A percentile compares a stretch with the other conserved stretches of the same genome.
phyloP scores from a whole-genome alignment of 1,140 invertebrate species.

The Aphaenogaster ashmeadi region DNA sequence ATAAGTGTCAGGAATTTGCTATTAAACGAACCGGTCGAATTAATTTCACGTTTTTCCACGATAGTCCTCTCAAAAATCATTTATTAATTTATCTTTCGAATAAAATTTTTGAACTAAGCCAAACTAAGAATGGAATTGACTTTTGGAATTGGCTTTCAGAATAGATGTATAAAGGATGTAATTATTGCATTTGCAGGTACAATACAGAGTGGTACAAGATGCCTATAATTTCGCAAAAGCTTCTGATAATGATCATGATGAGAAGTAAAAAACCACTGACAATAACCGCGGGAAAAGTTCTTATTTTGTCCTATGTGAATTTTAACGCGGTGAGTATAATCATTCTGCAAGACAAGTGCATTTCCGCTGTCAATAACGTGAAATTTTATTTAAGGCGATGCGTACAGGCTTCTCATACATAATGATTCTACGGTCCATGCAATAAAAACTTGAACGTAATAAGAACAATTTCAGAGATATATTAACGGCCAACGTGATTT shows the following conservation, averaged over 20 bases:
- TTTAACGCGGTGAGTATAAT: slow-evolving; percentile 8
- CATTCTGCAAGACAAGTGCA: neutral
- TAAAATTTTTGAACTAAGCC: neutral
- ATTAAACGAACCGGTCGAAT: neutral
- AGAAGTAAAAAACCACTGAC: slow-evolving; percentile 17
- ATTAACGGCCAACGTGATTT: neutral
- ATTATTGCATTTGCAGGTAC: neutral
- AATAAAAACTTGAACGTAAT: slow-evolving; percentile 3
- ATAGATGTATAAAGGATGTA: neutral
- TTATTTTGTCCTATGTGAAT: neutral
- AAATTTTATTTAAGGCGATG: slow-evolving; percentile 43
- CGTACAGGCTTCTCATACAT: slow-evolving; percentile 66
- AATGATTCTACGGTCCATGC: slow-evolving; percentile 70
- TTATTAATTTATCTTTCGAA: neutral
- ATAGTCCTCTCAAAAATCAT: neutral
- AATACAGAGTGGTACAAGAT: neutral
- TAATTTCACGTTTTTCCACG: neutral
- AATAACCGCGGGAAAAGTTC: slow-evolving; percentile 10
- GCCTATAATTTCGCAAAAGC: slow-evolving; percentile 20
- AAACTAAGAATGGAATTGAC: neutral
- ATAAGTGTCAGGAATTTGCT: neutral
- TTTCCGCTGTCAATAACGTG: neutral
- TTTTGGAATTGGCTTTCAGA: neutral
- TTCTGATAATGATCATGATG: slow-evolving; percentile 32
- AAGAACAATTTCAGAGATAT: slow-evolving; percentile 5